A percentile compares a stretch with the other conserved stretches of the same genome.
phyloP scores from a whole-genome alignment of 2,797 vertebrate species.

The Poliocrania exsul region DNA sequence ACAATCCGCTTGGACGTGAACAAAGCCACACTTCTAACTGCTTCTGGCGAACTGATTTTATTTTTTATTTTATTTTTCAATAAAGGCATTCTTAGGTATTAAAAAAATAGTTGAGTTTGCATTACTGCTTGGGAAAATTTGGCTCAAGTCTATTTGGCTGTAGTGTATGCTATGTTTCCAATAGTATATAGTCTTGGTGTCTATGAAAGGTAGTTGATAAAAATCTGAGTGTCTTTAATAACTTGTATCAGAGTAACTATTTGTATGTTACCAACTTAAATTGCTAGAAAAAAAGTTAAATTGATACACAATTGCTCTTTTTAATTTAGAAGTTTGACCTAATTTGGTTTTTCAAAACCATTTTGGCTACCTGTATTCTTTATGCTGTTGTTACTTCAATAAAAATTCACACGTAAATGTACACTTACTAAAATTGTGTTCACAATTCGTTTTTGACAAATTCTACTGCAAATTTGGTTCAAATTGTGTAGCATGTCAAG shows the following conservation, averaged over 20 bases:
- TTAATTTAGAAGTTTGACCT: constrained; percentile 85
- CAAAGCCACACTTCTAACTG: constrained; percentile 91
- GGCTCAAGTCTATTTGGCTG: constrained; percentile 88
- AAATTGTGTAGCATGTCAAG: constrained; percentile 82
- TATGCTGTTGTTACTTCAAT: constrained; percentile 99
- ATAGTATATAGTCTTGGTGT: constrained; percentile 90
- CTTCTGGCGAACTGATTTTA: constrained; percentile 93
- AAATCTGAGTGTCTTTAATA: constrained; percentile 87
- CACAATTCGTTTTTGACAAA: constrained; percentile 98
- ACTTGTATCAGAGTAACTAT: constrained; percentile 91
- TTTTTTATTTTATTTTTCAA: constrained; percentile 82
- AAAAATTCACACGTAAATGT: constrained; percentile 98
- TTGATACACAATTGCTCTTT: constrained; percentile 84
- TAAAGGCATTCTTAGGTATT: constrained; percentile 84
- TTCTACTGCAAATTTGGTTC: constrained; percentile 88
- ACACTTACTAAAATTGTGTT: constrained; percentile 95
- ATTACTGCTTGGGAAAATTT: constrained; percentile 87
- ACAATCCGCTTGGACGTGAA: constrained; percentile 93
- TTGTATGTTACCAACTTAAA: constrained; percentile 94
- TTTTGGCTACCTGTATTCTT: constrained; percentile 99
- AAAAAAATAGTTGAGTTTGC: constrained; percentile 83
- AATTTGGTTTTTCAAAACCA: constrained; percentile 91
- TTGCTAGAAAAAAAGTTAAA: constrained; percentile 88
- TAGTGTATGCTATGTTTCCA: constrained; percentile 92
- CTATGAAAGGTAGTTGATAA: constrained; percentile 88